Base-by-base conservation (phyloP, 2,888 invertebrate genomes). In the Campoletis raptor region DNA sequence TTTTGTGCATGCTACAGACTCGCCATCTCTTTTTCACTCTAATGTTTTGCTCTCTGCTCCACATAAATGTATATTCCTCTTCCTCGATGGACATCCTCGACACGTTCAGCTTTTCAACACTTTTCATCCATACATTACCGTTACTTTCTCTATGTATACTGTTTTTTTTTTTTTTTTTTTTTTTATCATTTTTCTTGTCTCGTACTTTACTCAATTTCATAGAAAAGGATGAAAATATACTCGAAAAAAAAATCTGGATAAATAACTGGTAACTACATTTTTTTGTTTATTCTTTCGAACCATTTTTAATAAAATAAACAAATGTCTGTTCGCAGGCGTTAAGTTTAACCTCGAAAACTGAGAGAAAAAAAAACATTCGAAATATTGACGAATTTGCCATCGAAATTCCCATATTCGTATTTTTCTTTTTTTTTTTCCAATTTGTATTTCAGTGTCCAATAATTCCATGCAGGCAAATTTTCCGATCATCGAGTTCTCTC, bases 401-500 rank as follows among this genome's bases (percentile, higher is more conserved):
- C 2, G 42, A 70, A 45, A 24, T 12, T 12, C 69, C 42, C 21
- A 30, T 48, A n/a, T 36, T 6, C 18, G 40, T 40, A 8, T 57
- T 54, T 70, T 67, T 69, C 67, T 77, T 66, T 54, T 15, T 67
- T 69, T 78, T 77, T 66, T 54, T 15, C 40, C 30, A 10, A 36
- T 21, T 24, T 24, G n/a, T 30, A 37, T 15, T 69, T 15, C 45
- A 83, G 85, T 69, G 69, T 79, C 70, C 37, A 48, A 66, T 80
- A 86, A 86, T 86, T 83, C 70, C 18, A 66, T 48, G 37, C 72
- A 36, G 54, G 48, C 64, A 48, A 72, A 80, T 86, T 86, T 80
- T 72, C 80, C 85, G 83, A 83, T 86, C 80, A 80, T 45, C 85
- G 83, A 77, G 72, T 80, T 72, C 70, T 76, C 83, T 81, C 83